Conservation (phyloP, 2,797 vertebrate genomes). For the Pseudomugil tenellus region DNA sequence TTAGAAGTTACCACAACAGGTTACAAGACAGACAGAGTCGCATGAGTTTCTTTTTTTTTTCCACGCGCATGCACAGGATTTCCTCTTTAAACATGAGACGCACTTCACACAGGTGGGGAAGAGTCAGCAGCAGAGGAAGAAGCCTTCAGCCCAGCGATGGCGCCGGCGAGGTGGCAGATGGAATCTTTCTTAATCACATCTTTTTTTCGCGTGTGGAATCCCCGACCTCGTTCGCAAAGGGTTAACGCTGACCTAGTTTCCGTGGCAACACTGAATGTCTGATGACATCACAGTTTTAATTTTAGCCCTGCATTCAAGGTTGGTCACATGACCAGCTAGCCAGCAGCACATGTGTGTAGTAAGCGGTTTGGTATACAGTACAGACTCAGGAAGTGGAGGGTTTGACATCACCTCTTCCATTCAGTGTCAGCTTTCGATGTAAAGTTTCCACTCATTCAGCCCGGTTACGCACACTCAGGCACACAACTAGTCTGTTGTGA, state of each 20-base stretch:
- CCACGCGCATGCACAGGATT: conserved; percentile 60
- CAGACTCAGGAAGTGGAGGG: conserved; percentile 73
- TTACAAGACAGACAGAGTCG: conserved; percentile 35
- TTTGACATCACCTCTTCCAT: conserved; percentile 77
- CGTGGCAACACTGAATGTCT: conserved; percentile 81
- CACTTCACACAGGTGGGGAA: conserved; percentile 38
- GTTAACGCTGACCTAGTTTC: conserved; percentile 85
- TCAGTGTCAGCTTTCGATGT: conserved; percentile 51
- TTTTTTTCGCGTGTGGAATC: conserved; percentile 65
- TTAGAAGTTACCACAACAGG: conserved; percentile 47
- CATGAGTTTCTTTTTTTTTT: conserved; percentile 37
- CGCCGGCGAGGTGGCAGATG: conserved; percentile 40
- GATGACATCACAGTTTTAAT: conserved; percentile 82
- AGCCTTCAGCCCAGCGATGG: conserved; percentile 10
- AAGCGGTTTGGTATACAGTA: conserved; percentile 43
- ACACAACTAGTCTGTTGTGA: background rate
- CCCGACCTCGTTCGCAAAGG: conserved; percentile 62
- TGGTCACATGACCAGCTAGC: conserved; percentile 68
- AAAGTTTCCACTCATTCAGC: conserved; percentile 60
- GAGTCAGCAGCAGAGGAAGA: conserved; percentile 34
- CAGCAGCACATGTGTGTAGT: conserved; percentile 44
- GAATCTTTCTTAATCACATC: conserved; percentile 60
- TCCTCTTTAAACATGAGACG: conserved; percentile 51
- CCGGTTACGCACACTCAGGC: conserved; percentile 7
- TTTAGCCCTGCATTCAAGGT: conserved; percentile 74